Percentiles rank a stretch among this genome's conserved stretches.
Conservation (phyloP, 2,113 vertebrate genomes). For the Cervus canadensis region DNA sequence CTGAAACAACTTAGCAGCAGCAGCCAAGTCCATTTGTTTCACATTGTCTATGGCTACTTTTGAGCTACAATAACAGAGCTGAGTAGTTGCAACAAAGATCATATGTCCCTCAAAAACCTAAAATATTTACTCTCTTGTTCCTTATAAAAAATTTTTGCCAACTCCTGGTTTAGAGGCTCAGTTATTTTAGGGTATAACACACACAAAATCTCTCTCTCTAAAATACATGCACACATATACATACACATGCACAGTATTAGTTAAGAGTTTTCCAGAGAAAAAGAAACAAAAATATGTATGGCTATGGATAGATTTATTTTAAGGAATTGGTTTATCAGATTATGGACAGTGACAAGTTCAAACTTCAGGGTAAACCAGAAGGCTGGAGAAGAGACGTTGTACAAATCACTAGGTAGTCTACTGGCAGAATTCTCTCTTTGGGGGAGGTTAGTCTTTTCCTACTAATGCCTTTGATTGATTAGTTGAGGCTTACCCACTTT, state of each 20-base stretch:
- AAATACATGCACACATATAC: not conserved
- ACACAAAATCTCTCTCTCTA: not conserved
- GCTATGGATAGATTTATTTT: not conserved
- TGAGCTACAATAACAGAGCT: not conserved
- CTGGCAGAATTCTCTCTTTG: not conserved
- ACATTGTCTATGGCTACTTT: not conserved
- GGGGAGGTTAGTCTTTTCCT: not conserved
- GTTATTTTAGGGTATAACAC: not conserved
- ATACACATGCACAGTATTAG: not conserved
- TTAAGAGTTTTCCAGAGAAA: not conserved
- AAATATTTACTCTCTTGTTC: not conserved
- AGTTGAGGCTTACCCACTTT: not conserved
- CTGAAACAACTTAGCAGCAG: not conserved
- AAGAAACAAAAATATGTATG: not conserved
- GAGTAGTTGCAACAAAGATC: not conserved
- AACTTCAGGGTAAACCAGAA: not conserved
- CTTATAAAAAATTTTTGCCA: not conserved
- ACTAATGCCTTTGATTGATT: not conserved
- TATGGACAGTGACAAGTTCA: not conserved
- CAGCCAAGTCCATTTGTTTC: not conserved
- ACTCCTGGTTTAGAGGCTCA: not conserved
- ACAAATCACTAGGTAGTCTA: not conserved
- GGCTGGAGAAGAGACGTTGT: not conserved
- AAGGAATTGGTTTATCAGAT: not conserved
- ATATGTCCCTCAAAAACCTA: not conserved